Conservation (phyloP, 2,797 vertebrate species). For the Neoniphon sammara region DNA sequence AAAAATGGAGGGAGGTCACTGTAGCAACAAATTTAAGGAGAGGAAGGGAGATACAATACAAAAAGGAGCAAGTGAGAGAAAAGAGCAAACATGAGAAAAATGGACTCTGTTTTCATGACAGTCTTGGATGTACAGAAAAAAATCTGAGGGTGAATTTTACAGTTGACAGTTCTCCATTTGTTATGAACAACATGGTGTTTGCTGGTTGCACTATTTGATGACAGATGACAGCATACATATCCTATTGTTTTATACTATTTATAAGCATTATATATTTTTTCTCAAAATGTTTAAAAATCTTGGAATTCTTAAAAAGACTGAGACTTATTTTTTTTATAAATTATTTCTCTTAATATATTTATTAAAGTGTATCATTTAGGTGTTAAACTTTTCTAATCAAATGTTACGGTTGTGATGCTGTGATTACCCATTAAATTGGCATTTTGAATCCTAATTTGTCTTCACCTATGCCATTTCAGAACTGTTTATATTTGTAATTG, state of each 20-base stretch:
- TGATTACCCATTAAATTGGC: constrained; percentile 39
- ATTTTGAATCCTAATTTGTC: constrained; percentile 31
- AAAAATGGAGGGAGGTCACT: constrained; percentile 22
- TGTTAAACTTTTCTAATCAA: neutral
- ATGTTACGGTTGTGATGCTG: constrained; percentile 6
- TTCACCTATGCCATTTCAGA: neutral
- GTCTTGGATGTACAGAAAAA: neutral
- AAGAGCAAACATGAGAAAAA: neutral
- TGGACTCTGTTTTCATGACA: neutral
- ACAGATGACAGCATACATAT: constrained; percentile 5
- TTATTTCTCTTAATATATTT: constrained; percentile 37
- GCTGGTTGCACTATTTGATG: constrained; percentile 27
- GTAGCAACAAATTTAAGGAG: neutral
- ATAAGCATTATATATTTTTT: constrained; percentile 30
- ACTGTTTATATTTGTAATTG: neutral
- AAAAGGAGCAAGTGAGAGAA: neutral
- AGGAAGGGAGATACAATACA: neutral
- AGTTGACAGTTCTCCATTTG: constrained; percentile 11
- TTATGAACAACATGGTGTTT: constrained; percentile 5
- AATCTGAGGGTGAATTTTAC: neutral
- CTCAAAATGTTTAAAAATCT: constrained; percentile 31
- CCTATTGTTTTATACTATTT: constrained; percentile 13
- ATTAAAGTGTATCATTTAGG: constrained; percentile 47
- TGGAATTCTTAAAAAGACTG: constrained; percentile 25
- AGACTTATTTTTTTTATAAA: constrained; percentile 15